Evolutionary conservation across 2,888 invertebrate species (phyloP).

Genomic region (Ophioninae sp.): DNA sequence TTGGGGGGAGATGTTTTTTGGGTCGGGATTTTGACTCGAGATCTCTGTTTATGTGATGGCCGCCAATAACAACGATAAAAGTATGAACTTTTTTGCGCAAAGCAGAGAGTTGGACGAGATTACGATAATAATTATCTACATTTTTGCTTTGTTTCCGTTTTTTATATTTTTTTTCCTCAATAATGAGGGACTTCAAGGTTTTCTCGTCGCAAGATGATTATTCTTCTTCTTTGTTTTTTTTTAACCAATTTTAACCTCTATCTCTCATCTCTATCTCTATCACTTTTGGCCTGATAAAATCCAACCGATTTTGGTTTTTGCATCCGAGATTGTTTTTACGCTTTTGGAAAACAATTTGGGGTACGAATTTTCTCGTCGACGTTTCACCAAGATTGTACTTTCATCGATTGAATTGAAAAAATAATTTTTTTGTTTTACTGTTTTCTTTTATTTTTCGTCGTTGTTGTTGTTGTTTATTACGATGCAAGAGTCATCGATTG

Average conservation of each 20-base stretch:
- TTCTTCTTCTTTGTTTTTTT: not conserved
- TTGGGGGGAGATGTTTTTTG: not conserved
- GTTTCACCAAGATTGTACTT: not conserved
- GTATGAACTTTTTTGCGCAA: conserved; percentile 43
- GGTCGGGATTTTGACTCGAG: conserved; percentile 5
- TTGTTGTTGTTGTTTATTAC: no score
- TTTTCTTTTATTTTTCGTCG: not conserved
- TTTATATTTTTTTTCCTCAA: not conserved
- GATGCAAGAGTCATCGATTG: not conserved
- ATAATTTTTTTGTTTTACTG: not conserved
- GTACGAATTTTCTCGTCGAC: not conserved
- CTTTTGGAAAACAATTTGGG: not conserved
- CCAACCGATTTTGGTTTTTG: not conserved
- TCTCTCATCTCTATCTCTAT: not conserved
- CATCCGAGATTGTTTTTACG: not conserved
- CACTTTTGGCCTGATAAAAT: not conserved
- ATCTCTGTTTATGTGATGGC: conserved; percentile 43
- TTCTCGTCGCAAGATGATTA: not conserved
- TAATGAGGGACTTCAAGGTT: not conserved
- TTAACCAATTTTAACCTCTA: not conserved
- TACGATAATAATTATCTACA: conserved; percentile 40
- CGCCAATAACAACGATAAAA: conserved; percentile 41
- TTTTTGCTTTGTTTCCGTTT: not conserved
- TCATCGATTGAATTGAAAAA: not conserved
- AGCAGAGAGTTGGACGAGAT: conserved; percentile 24